Base-by-base conservation (phyloP, 2,888 invertebrate genomes). In the Cosmia trapezina region DNA sequence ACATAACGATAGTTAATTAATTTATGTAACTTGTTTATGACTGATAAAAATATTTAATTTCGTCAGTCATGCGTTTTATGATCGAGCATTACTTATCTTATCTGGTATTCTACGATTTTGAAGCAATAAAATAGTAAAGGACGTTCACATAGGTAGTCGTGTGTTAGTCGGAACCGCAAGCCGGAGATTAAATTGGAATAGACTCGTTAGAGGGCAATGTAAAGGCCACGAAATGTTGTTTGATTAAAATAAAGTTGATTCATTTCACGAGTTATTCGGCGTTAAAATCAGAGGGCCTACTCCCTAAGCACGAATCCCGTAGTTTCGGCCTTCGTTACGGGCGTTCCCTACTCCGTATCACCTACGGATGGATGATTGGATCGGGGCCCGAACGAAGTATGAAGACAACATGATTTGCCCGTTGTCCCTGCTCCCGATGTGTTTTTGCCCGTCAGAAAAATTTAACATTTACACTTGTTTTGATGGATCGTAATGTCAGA, bases 191-290 rank as follows among this genome's bases (percentile, higher is more conserved):
- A 71, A 74, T 71, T 67, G 66, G 56, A 78, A 62, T 41, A 80
- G 63, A 77, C 69, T 62, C 33, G 49, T 63, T 81, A 74, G 77
- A 75, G 85, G 86, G 73, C 85, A 86, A 84, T 85, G 81, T 79
- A 78, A 86, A 84, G 79, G 85, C 72, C 76, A 78, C 28, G 37
- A 43, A 73, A 76, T 68, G 67, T 7, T 60, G 45, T 66, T 73
- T 60, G 72, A 82, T 84, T 84, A 73, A 76, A 76, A 84, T 84
- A 78, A 76, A 82, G 62, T 80, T 77, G 85, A 85, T 86, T 82
- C 61, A 85, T 78, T 71, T 76, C 65, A 63, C 49, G 64, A 68
- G 65, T 59, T 76, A 61, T 78, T 83, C 76, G 72, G 60, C 49
- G 77, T 70, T 84, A 62, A 72, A 83, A 69, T 78, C n/a, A n/a